phyloP scores from a whole-genome alignment of 1,140 invertebrate genomes.

The Pseudomyrmex concolor region DNA sequence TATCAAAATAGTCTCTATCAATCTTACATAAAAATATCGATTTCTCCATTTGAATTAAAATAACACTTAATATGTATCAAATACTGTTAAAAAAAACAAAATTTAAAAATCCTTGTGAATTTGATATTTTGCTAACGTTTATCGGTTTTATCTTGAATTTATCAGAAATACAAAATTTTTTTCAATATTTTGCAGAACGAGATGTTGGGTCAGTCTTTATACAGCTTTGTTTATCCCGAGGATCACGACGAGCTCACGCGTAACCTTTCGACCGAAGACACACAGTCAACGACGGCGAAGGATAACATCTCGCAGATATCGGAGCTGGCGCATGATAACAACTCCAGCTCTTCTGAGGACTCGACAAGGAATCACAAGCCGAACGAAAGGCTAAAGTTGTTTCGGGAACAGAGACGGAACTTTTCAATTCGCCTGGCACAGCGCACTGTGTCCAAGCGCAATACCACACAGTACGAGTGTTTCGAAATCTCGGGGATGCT shows the following conservation, averaged over 20 bases:
- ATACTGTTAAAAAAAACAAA: neutral
- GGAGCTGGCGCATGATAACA: conserved; percentile 80
- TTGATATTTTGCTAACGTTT: too few species aligned
- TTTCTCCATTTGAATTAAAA: too few species aligned
- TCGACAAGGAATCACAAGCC: conserved; percentile 78
- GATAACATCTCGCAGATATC: conserved; percentile 72
- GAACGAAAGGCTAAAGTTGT: conserved; percentile 71
- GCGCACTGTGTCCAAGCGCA: conserved; percentile 84
- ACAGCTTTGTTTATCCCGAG: conserved; percentile 90
- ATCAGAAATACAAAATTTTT: conserved; percentile 3
- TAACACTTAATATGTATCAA: neutral
- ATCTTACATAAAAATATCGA: too few species aligned
- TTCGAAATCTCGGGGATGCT: conserved; percentile 86
- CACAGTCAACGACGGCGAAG: conserved; percentile 71
- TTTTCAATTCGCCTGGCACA: conserved; percentile 87
- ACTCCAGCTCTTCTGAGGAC: conserved; percentile 79
- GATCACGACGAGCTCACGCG: conserved; percentile 90
- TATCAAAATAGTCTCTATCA: too few species aligned
- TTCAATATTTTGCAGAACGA: conserved; percentile 88
- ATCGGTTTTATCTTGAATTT: neutral
- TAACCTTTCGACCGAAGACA: conserved; percentile 87
- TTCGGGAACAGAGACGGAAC: conserved; percentile 82
- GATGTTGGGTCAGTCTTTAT: conserved; percentile 93
- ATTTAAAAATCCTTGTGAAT: too few species aligned
- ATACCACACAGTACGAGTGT: conserved; percentile 86